Percentiles rank a stretch among this genome's conserved stretches.
Evolutionary conservation across 2,888 invertebrate genomes (phyloP).

Genomic region (Ormia ochracea): DNA sequence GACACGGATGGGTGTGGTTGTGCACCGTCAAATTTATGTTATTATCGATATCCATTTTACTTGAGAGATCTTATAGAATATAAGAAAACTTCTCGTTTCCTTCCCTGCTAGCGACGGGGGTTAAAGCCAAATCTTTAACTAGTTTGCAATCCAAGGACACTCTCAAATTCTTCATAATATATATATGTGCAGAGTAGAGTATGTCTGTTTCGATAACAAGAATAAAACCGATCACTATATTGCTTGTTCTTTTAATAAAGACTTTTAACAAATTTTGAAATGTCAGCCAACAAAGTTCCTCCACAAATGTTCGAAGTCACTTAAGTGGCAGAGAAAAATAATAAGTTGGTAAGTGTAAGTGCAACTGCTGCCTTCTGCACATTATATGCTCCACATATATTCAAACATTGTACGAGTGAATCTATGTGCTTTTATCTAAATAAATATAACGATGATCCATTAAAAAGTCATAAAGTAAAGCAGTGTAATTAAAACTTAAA

Average conservation of each 20-base stretch:
- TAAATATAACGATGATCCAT: constrained; percentile 25
- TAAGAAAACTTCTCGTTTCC: too few species aligned
- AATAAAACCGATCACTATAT: too few species aligned
- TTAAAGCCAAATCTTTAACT: too few species aligned
- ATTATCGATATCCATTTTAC: too few species aligned
- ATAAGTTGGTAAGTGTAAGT: neutral
- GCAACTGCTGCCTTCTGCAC: neutral
- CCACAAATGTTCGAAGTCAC: neutral
- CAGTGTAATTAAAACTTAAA: constrained; percentile 20
- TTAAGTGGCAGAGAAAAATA: neutral
- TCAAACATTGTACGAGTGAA: neutral
- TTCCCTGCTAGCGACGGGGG: too few species aligned
- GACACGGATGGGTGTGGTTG: too few species aligned
- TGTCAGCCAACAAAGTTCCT: neutral
- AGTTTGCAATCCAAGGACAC: too few species aligned
- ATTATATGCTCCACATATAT: neutral
- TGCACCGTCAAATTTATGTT: too few species aligned
- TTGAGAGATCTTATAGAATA: too few species aligned
- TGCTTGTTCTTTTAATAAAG: neutral
- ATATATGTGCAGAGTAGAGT: too few species aligned
- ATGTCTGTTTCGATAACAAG: too few species aligned
- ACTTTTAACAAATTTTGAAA: neutral
- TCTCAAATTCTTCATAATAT: too few species aligned
- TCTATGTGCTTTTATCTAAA: neutral
- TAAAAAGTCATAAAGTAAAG: constrained; percentile 36